Evolutionary conservation across 2,113 vertebrate species (phyloP).

Genomic region (Archocentrus centrarchus): DNA sequence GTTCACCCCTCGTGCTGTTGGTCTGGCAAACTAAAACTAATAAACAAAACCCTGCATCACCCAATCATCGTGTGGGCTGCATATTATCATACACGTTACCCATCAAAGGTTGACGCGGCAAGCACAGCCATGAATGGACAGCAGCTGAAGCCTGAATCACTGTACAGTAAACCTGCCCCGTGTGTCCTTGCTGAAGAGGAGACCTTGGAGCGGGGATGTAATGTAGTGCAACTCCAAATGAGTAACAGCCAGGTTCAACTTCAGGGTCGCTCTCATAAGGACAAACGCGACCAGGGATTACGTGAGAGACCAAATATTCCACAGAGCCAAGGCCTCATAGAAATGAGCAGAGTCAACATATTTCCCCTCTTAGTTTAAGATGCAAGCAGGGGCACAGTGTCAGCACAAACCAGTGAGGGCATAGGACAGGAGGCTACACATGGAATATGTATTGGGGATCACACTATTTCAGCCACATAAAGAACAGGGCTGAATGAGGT

Average conservation of each 20-base stretch:
- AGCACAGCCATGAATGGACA: conserved; percentile 43
- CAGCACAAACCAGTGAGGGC: conserved; percentile 44
- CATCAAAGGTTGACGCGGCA: conserved; percentile 10
- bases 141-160: conserved; percentile 40
- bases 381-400: conserved; percentile 36
- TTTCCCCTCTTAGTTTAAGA: conserved; percentile 69
- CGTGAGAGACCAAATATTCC: conserved; percentile 59
- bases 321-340: conserved; percentile 33
- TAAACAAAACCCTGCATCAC: not conserved
- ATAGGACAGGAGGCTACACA: conserved; percentile 17
- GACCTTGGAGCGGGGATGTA: conserved; percentile 52
- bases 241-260: conserved; percentile 51
- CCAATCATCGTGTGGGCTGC: not conserved
- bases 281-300: conserved; percentile 56
- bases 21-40: not conserved
- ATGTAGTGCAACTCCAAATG: conserved; percentile 13
- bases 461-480: not conserved
- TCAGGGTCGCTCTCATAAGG: conserved; percentile 62
- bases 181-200: conserved; percentile 41
- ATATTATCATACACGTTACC: conserved; percentile 18
- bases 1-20: not conserved
- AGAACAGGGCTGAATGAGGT: not conserved
- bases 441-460: not conserved
- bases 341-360: conserved; percentile 66
- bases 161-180: conserved; percentile 34